These are phyloP conservation scores for Zaprionus gabonicus DNA, from an alignment of 1,140 invertebrate species.

Conservation along the genomic window DNA sequence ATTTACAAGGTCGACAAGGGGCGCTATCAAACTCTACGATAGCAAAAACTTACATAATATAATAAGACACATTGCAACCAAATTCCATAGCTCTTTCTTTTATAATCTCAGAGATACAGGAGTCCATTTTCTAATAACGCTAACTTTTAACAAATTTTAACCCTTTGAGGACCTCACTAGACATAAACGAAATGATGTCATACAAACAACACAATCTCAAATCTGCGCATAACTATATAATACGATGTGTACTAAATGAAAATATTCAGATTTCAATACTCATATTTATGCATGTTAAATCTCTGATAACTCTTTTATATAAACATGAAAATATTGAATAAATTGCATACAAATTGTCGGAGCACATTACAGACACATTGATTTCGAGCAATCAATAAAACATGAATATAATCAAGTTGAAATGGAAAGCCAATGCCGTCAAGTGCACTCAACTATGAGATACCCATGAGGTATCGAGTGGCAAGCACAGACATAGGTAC, in stretches of 20 bases:
- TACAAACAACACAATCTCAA: neutral
- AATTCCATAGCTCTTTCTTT: neutral
- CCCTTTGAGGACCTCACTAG: no score
- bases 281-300: constrained; percentile 5
- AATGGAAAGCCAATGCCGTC: neutral
- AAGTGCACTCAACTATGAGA: neutral
- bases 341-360: neutral
- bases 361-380: neutral
- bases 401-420: neutral
- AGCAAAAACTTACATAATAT: no score
- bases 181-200: neutral
- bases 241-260: neutral
- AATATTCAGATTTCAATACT: neutral
- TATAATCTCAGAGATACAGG: neutral
- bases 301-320: constrained; percentile 3
- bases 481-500: neutral
- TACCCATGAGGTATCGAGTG: neutral
- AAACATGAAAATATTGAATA: constrained; percentile 1
- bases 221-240: neutral
- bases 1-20: no score
- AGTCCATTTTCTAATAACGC: no score
- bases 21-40: no score
- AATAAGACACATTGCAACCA: neutral
- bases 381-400: constrained; percentile 4
- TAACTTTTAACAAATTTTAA: no score